Evolutionary conservation across 2,888 invertebrate genomes (phyloP).

Genomic region (Mycogona germanica): DNA sequence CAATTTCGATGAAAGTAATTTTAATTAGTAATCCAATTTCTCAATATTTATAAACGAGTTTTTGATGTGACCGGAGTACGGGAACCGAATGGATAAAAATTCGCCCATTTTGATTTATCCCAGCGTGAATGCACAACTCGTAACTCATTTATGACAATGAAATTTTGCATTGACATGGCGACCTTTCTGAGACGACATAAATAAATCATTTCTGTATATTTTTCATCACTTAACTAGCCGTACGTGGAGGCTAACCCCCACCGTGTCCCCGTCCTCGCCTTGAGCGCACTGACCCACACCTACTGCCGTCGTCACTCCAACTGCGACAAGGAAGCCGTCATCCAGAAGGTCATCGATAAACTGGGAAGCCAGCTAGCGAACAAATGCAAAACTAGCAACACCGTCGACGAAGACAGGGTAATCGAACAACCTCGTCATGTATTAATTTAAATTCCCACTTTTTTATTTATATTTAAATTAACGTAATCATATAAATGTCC

Average conservation of each 20-base stretch:
- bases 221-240: background rate
- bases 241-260: background rate
- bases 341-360: conserved; percentile 9
- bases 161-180: background rate
- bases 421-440: background rate
- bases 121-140: background rate
- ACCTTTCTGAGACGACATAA: background rate
- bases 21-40: no score
- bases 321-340: conserved; percentile 6
- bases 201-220: background rate
- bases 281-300: conserved; percentile 13
- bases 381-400: conserved; percentile 8
- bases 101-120: background rate
- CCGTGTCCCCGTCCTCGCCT: conserved; percentile 3
- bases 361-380: conserved; percentile 1
- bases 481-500: no score
- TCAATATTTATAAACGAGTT: no score
- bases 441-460: background rate
- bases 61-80: background rate
- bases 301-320: conserved; percentile 14
- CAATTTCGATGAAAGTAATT: no score
- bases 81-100: background rate
- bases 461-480: background rate
- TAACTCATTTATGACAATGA: background rate
- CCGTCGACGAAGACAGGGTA: conserved; percentile 14